Conservation (phyloP, 2,113 vertebrate species). For the Serinus canaria region DNA sequence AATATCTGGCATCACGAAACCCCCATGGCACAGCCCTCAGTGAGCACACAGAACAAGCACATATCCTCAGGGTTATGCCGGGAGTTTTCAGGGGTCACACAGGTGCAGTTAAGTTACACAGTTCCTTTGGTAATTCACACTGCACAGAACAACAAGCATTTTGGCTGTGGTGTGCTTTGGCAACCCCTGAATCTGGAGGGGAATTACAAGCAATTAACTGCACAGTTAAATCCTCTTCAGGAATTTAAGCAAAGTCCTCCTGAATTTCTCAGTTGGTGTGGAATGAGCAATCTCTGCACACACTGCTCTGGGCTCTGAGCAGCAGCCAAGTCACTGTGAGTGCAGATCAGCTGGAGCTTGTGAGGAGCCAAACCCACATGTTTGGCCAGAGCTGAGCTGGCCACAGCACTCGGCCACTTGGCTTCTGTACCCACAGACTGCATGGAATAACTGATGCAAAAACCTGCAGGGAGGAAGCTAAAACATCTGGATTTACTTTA, state of each 20-base stretch:
- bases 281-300: not conserved
- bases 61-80: not conserved
- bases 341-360: not conserved
- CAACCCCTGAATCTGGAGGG: not conserved
- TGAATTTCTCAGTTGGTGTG: not conserved
- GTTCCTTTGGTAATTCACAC: not conserved
- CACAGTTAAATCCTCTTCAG: not conserved
- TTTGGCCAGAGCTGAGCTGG: not conserved
- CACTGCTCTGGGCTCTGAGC: not conserved
- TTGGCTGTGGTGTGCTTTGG: not conserved
- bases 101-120: not conserved
- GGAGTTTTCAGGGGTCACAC: not conserved
- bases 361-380: not conserved
- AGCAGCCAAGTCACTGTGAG: not conserved
- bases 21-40: not conserved
- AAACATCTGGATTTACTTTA: not conserved
- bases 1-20: not conserved
- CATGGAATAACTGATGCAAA: not conserved
- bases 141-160: not conserved
- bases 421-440: not conserved
- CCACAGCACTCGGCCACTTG: not conserved
- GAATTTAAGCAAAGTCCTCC: not conserved
- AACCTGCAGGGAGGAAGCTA: slow-evolving; percentile 11
- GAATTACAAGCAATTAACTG: not conserved
- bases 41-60: not conserved